phyloP scores from a whole-genome alignment of 2,113 vertebrate species.

The Gymnobelideus leadbeateri region DNA sequence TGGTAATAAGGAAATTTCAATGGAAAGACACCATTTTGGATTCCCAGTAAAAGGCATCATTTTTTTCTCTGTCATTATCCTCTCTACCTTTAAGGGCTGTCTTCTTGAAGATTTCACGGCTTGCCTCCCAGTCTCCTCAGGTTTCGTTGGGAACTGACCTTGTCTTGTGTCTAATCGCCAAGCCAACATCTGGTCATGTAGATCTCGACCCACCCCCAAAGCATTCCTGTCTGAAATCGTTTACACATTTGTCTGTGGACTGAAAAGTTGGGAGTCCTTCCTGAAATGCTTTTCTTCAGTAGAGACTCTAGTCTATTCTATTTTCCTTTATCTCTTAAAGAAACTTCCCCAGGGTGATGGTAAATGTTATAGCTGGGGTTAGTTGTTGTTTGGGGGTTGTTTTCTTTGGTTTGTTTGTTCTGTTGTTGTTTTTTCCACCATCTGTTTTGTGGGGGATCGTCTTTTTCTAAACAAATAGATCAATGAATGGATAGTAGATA shows the following conservation, averaged over 20 bases:
- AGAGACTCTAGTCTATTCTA: not conserved
- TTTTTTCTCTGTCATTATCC: too few relatives aligned
- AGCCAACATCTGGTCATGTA: too few relatives aligned
- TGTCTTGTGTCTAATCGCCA: too few relatives aligned
- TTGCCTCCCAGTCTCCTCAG: not conserved
- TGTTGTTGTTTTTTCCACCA: not conserved
- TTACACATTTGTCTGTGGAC: not conserved
- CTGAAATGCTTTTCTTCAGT: not conserved
- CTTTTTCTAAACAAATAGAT: too few relatives aligned
- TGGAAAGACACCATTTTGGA: not conserved
- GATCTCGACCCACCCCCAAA: too few relatives aligned
- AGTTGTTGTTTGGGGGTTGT: too few relatives aligned
- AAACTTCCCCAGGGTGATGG: not conserved
- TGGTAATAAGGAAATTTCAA: not conserved
- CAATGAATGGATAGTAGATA: too few relatives aligned
- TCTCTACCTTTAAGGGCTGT: rapidly evolving
- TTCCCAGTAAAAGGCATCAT: not conserved
- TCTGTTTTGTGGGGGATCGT: not conserved
- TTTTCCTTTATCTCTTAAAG: not conserved
- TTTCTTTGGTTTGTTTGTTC: too few relatives aligned
- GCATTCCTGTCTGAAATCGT: not conserved
- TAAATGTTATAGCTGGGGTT: too few relatives aligned
- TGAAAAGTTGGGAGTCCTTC: not conserved
- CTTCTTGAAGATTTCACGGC: not conserved
- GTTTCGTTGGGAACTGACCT: not conserved